A percentile compares a stretch with the other conserved stretches of the same genome.
phyloP scores from a whole-genome alignment of 2,888 invertebrate genomes.

The Himalopsyche kuldschensis region DNA sequence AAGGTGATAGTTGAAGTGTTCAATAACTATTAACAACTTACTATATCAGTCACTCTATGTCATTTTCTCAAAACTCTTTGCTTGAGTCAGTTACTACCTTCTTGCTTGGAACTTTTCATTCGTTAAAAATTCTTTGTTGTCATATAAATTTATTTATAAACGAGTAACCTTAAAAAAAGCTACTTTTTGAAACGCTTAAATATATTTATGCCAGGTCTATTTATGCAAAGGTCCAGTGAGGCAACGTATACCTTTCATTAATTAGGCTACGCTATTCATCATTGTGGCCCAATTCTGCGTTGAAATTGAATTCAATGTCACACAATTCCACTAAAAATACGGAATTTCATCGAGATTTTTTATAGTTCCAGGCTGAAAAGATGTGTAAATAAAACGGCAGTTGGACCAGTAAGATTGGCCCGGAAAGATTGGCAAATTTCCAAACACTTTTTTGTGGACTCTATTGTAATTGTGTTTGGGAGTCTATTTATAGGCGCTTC shows the following conservation, averaged over 20 bases:
- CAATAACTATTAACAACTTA: no score
- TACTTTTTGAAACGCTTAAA: no score
- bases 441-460: conserved; percentile 21
- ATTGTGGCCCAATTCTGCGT: background rate
- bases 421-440: conserved; percentile 18
- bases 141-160: no score
- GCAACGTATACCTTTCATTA: background rate
- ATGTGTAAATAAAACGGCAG: conserved; percentile 24
- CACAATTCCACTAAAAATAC: background rate
- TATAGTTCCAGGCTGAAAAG: background rate
- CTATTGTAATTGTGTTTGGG: conserved; percentile 14
- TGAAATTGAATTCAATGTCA: background rate
- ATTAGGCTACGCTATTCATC: background rate
- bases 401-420: conserved; percentile 6
- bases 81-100: no score
- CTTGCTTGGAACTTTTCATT: no score
- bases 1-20: no score
- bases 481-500: conserved; percentile 3
- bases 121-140: no score
- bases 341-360: background rate
- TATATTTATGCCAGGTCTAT: no score
- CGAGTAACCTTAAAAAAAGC: no score
- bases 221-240: background rate
- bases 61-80: no score
- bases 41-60: no score